phyloP scores from a whole-genome alignment of 2,113 vertebrate species.

The Mustela nigripes region DNA sequence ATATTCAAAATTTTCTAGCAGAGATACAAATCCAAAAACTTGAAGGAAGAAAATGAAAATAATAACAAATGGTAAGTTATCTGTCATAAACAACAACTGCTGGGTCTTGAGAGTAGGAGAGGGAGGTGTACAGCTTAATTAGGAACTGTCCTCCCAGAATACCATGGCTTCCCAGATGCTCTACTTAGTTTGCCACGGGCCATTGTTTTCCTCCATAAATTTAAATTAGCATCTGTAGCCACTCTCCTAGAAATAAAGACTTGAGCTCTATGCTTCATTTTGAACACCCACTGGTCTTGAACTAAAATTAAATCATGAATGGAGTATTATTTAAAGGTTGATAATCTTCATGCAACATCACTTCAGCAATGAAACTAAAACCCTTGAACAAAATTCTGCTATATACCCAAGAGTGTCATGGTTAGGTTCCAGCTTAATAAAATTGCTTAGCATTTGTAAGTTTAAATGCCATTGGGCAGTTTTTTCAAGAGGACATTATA shows the following conservation, averaged over 20 bases:
- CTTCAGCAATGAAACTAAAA: conserved; percentile 53
- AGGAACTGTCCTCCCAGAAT: not conserved
- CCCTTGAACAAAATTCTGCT: conserved; percentile 32
- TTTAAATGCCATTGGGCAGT: not conserved
- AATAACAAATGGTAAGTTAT: not conserved
- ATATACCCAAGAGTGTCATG: not conserved
- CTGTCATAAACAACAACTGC: not conserved
- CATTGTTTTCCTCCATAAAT: conserved; percentile 25
- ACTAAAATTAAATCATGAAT: conserved; percentile 52
- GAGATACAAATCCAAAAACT: conserved; percentile 49
- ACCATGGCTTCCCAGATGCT: not conserved
- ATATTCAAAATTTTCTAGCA: conserved; percentile 52
- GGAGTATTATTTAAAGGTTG: conserved; percentile 49
- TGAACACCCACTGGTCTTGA: conserved; percentile 46
- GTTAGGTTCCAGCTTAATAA: conserved; percentile 12
- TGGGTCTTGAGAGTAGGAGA: not conserved
- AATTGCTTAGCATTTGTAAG: not conserved
- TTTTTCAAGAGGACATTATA: not conserved
- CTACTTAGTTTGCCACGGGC: not conserved
- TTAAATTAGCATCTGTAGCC: conserved; percentile 68
- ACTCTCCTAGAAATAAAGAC: conserved; percentile 17
- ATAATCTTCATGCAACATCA: not conserved
- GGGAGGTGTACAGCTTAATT: not conserved
- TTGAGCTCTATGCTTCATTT: not conserved
- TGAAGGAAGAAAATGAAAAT: not conserved